phyloP scores from a whole-genome alignment of 2,888 invertebrate genomes.

The Dexiosoma caninum region DNA sequence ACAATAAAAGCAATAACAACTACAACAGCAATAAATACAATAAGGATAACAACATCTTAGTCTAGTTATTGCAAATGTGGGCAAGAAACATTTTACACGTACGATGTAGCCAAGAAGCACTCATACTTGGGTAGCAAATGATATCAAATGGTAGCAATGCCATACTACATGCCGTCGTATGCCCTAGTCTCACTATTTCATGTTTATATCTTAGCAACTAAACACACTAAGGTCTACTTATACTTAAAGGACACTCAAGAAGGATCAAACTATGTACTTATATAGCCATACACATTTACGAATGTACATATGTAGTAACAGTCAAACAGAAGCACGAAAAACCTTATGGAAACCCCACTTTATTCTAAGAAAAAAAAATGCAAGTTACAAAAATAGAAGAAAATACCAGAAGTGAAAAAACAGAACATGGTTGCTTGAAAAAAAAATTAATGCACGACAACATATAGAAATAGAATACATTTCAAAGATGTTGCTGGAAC shows the following conservation, averaged over 20 bases:
- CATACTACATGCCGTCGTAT: not conserved
- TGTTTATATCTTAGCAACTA: constrained; percentile 45
- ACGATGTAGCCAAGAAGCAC: constrained; percentile 18
- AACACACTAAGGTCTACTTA: constrained; percentile 53
- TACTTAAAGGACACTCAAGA: constrained; percentile 51
- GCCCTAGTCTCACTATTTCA: constrained; percentile 25
- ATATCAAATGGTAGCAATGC: constrained; percentile 24
- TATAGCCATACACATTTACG: too few species aligned
- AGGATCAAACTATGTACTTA: constrained; percentile 35
- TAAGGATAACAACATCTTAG: constrained; percentile 35
- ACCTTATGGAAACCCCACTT: constrained; percentile 55
- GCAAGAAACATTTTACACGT: constrained; percentile 35
- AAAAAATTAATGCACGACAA: constrained; percentile 32
- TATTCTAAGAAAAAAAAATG: constrained; percentile 53
- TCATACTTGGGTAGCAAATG: constrained; percentile 35
- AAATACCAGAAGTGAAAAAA: constrained; percentile 17
- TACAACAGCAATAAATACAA: constrained; percentile 12
- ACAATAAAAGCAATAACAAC: not conserved
- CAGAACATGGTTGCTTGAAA: constrained; percentile 44
- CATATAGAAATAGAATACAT: constrained; percentile 60
- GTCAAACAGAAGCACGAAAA: constrained; percentile 29
- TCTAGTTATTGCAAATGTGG: constrained; percentile 44
- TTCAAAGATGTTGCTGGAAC: constrained; percentile 53
- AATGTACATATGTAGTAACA: constrained; percentile 1
- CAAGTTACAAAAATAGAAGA: constrained; percentile 13